These are phyloP conservation scores for Drosophila incognita DNA, from an alignment of 2,888 invertebrate species.

Conservation along the genomic window DNA sequence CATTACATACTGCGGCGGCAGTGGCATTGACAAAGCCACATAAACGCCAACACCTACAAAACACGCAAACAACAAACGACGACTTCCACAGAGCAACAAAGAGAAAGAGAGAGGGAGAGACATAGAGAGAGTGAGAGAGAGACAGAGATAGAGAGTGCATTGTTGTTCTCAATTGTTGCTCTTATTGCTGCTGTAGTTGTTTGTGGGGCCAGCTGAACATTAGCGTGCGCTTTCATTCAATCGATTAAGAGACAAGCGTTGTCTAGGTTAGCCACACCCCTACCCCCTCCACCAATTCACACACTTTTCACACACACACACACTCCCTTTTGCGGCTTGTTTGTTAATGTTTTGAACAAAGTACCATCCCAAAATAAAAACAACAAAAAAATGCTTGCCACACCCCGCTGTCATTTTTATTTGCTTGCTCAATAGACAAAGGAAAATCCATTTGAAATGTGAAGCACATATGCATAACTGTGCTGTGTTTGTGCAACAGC, in stretches of 20 bases:
- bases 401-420: slow-evolving; percentile 30
- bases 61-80: slow-evolving; percentile 72
- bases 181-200: slow-evolving; percentile 21
- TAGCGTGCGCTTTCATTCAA: slow-evolving; percentile 67
- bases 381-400: background rate
- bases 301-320: background rate
- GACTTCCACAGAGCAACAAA: slow-evolving; percentile 2
- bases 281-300: background rate
- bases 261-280: slow-evolving; percentile 27
- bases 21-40: slow-evolving; percentile 74
- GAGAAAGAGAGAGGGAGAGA: background rate
- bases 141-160: background rate
- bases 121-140: background rate
- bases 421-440: slow-evolving; percentile 41
- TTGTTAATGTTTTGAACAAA: slow-evolving; percentile 52
- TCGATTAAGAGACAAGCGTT: slow-evolving; percentile 67
- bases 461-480: background rate
- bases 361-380: background rate
- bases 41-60: slow-evolving; percentile 78
- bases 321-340: slow-evolving; percentile 30
- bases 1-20: slow-evolving; percentile 60
- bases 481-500: background rate
- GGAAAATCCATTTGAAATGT: background rate
- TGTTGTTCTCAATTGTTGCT: slow-evolving; percentile 16
- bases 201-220: slow-evolving; percentile 50